Evolutionary conservation across 2,797 vertebrate genomes (phyloP).

Genomic region (Todus mexicanus): DNA sequence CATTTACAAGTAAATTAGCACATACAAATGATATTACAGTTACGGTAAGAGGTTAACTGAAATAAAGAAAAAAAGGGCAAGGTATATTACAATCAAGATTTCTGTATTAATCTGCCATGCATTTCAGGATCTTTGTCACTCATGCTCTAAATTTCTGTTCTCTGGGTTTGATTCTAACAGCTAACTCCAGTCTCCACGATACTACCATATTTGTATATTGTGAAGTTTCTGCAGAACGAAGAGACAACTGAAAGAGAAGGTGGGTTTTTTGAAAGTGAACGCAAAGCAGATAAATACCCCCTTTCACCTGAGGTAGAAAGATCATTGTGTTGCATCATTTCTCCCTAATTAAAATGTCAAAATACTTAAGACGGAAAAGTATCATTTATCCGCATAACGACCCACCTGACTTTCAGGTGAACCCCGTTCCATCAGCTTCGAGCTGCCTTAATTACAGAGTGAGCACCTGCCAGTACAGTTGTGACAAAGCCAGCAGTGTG

Average conservation of each 20-base stretch:
- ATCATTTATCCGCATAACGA: neutral
- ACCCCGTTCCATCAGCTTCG: neutral
- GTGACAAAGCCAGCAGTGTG: neutral
- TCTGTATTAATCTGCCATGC: neutral
- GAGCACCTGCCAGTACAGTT: neutral
- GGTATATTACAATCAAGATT: conserved; percentile 6
- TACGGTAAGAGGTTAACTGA: neutral
- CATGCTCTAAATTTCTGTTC: neutral
- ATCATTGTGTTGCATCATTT: neutral
- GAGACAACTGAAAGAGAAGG: neutral
- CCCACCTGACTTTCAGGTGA: neutral
- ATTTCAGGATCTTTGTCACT: neutral
- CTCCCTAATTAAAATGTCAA: neutral
- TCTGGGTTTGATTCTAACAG: neutral
- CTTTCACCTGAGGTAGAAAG: neutral
- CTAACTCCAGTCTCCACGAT: neutral
- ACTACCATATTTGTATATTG: neutral
- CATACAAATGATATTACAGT: neutral
- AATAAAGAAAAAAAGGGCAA: neutral
- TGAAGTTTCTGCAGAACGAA: neutral
- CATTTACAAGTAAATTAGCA: conserved; percentile 51
- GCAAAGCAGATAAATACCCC: neutral
- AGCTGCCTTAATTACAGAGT: fast-evolving
- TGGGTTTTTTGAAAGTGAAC: neutral
- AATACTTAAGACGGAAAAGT: neutral